Evolutionary conservation across 1,140 invertebrate species (phyloP).

Genomic region (Hirudo medicinalis): DNA sequence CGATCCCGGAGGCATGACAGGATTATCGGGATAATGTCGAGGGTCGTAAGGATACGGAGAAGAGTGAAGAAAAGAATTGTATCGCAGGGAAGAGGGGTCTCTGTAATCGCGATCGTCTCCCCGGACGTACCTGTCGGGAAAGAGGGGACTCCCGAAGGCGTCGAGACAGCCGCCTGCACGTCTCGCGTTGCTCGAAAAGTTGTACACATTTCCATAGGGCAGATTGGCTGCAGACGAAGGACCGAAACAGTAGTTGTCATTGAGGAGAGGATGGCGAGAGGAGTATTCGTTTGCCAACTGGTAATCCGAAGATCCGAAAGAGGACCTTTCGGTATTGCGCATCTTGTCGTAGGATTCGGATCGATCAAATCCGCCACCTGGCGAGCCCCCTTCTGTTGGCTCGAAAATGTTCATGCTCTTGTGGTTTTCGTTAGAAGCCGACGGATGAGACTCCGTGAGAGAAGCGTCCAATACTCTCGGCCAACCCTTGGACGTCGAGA

Average conservation of each 20-base stretch:
- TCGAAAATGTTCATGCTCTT: too few species aligned
- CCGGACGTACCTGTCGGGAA: neutral
- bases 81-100: conserved; percentile 3
- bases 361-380: too few species aligned
- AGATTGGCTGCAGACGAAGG: neutral
- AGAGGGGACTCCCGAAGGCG: neutral
- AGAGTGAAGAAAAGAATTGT: neutral
- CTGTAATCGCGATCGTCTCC: neutral
- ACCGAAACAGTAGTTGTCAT: conserved; percentile 9
- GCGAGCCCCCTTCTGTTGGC: too few species aligned
- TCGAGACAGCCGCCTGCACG: neutral
- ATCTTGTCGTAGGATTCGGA: neutral
- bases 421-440: neutral
- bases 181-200: conserved; percentile 4
- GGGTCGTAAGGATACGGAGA: conserved; percentile 4
- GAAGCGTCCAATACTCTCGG: conserved; percentile 6
- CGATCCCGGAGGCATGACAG: conserved; percentile 1
- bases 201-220: conserved; percentile 7
- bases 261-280: neutral
- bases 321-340: neutral
- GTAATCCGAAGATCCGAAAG: neutral
- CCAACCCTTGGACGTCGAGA: neutral
- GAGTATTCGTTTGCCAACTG: neutral
- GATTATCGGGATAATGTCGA: neutral
- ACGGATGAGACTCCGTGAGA: neutral